phyloP scores from a whole-genome alignment of 2,113 vertebrate species.

The Stigmatopora argus region DNA sequence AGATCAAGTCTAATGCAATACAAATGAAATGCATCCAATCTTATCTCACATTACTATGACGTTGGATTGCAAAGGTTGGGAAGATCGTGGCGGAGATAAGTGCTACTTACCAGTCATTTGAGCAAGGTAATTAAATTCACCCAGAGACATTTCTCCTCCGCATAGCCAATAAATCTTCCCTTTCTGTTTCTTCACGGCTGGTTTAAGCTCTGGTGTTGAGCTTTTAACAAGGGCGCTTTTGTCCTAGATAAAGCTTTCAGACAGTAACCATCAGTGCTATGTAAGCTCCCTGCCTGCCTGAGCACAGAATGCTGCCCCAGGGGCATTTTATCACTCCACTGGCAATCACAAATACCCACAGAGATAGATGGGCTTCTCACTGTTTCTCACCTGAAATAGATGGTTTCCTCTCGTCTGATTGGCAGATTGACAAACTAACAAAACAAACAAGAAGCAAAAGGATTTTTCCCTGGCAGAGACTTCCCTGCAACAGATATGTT shows the following conservation, averaged over 20 bases:
- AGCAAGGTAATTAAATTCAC: constrained; percentile 61
- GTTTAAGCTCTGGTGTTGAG: constrained; percentile 54
- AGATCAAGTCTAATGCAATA: constrained; percentile 6
- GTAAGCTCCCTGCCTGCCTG: constrained; percentile 51
- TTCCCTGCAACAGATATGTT: constrained; percentile 52
- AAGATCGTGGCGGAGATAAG: constrained; percentile 58
- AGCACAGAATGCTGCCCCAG: constrained; percentile 49
- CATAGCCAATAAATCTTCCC: constrained; percentile 32
- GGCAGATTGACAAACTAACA: constrained; percentile 55
- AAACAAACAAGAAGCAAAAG: constrained; percentile 51
- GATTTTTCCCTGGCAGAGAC: constrained; percentile 50
- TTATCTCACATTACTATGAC: constrained; percentile 50
- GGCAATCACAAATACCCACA: constrained; percentile 59
- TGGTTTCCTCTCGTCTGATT: constrained; percentile 40
- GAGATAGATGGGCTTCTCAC: constrained; percentile 51
- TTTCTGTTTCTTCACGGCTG: constrained; percentile 43
- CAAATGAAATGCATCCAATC: constrained; percentile 20
- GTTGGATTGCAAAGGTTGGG: constrained; percentile 35
- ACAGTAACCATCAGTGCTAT: constrained; percentile 51
- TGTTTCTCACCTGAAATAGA: constrained; percentile 45
- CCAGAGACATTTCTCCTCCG: constrained; percentile 37
- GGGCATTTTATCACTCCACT: constrained; percentile 59
- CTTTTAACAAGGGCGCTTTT: constrained; percentile 58
- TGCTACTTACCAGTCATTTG: constrained; percentile 58
- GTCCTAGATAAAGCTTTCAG: constrained; percentile 55